Evolutionary conservation across 2,797 vertebrate species (phyloP), one percentile per base, ranked within the genome.

Genomic region (Mormyrops attenuatus): DNA sequence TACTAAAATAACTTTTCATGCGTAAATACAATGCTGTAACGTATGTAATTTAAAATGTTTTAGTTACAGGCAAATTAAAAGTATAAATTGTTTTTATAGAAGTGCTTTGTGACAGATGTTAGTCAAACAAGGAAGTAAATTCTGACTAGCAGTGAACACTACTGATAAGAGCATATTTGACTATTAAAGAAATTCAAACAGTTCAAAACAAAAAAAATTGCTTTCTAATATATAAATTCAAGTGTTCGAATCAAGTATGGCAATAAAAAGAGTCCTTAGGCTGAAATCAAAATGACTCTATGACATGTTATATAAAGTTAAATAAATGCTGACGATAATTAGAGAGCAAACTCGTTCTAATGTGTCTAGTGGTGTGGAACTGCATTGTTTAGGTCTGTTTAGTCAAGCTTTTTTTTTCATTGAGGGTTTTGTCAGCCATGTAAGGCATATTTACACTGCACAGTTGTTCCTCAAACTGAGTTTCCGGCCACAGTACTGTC

Each of bases 81-180:
- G 17, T n/a, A 41, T 47, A 47, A 44, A 82, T 11, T 47, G 38
- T n/a, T 44, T 82, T 82, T 47, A 82, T 47, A 82, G 41, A 47
- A n/a, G 77, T 41, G 34, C 5, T 77, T 77, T 77, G 69, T 44
- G 77, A 82, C 17, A 47, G 20, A 82, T 82, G 38, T 80, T 17
- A 17, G 49, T 87, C 60, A 90, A 88, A 90, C 89, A 88, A 85
- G 77, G 82, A 44, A 30, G 63, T 49, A 90, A 63, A 90, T 89
- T 88, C 88, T 88, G 87, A 91, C 89, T 89, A 52, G 49, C 66
- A 60, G 20, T 41, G 60, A 63, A 44, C 38, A 22, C 20, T 15
- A 90, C 47, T 66, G 55, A 89, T 89, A 90, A 85, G 52, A 41
- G 9, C 30, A 34, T 52, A 88, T 82, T 90, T 87, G 63, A 63